Evolutionary conservation across 2,888 invertebrate genomes (phyloP).

Genomic region (Drosophila subsilvestris): DNA sequence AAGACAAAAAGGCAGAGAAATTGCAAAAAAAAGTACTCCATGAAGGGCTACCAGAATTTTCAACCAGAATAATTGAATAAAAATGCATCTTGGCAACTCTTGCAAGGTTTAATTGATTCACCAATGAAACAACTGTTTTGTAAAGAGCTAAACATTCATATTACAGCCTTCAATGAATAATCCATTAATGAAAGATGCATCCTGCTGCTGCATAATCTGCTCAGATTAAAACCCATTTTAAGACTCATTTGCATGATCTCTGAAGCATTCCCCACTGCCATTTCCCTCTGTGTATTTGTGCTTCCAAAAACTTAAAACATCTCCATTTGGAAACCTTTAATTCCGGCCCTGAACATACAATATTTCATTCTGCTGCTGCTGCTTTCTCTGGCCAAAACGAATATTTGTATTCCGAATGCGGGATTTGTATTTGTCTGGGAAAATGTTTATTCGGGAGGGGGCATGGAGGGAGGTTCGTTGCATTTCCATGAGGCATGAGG

Average conservation of each 20-base stretch:
- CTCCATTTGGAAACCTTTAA: background rate
- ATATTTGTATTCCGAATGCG: conserved; percentile 1
- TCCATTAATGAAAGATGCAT: background rate
- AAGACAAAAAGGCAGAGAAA: background rate
- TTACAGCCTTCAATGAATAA: background rate
- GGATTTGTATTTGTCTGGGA: background rate
- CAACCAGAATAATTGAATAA: background rate
- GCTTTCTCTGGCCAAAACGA: background rate
- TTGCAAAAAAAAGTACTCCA: background rate
- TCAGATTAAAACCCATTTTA: background rate
- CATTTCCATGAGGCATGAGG: background rate
- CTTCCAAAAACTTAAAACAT: background rate
- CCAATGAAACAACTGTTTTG: background rate
- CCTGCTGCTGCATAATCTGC: background rate
- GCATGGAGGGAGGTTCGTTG: background rate
- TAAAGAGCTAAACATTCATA: background rate
- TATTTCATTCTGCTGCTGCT: background rate
- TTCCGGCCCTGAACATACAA: background rate
- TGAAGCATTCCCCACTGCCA: background rate
- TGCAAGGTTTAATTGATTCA: background rate
- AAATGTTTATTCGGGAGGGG: background rate
- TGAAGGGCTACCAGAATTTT: no score
- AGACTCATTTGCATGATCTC: background rate
- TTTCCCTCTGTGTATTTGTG: background rate
- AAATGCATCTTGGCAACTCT: background rate